Percentiles rank a stretch among this genome's conserved stretches.
Evolutionary conservation across 1,140 invertebrate species (phyloP).

Genomic region (Pseudomyrmex dendroicus): DNA sequence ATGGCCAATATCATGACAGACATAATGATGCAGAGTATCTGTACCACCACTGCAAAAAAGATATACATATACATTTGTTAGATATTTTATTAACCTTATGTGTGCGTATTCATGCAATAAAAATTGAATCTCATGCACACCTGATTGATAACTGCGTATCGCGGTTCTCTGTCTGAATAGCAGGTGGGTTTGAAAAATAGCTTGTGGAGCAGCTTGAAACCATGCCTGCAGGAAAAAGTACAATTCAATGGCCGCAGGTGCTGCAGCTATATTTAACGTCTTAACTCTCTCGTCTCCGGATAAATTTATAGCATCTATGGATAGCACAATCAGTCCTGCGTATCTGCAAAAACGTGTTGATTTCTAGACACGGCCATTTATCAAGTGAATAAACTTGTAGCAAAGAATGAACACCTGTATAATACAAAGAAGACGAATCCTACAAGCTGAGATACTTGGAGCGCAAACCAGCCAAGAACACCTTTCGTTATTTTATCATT

Average conservation of each 20-base stretch:
- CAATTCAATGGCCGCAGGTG: conserved; percentile 88
- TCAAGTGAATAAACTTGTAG: conserved; percentile 14
- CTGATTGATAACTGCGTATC: conserved; percentile 75
- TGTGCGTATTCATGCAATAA: conserved; percentile 5
- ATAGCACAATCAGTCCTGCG: conserved; percentile 89
- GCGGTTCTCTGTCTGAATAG: conserved; percentile 83
- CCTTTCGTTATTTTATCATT: conserved; percentile 78
- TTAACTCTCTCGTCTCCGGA: conserved; percentile 86
- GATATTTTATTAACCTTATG: conserved; percentile 16
- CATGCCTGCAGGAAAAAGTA: conserved; percentile 91
- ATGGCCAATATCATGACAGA: conserved; percentile 89
- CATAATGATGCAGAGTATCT: conserved; percentile 88
- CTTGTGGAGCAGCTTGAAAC: conserved; percentile 90
- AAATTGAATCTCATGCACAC: conserved; percentile 64
- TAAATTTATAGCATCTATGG: conserved; percentile 88
- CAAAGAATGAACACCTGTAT: conserved; percentile 86
- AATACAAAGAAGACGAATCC: conserved; percentile 89
- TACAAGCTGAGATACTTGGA: conserved; percentile 86
- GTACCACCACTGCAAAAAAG: conserved; percentile 87
- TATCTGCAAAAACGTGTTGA: conserved; percentile 84
- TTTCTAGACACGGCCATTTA: not conserved
- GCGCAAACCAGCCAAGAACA: conserved; percentile 85
- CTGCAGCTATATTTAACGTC: conserved; percentile 85
- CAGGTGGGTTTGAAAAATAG: conserved; percentile 88
- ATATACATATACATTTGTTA: conserved; percentile 8